Evolutionary conservation across 2,113 vertebrate species (phyloP), one percentile per base, ranked within the genome.

Genomic region (Burhinus oedicnemus): DNA sequence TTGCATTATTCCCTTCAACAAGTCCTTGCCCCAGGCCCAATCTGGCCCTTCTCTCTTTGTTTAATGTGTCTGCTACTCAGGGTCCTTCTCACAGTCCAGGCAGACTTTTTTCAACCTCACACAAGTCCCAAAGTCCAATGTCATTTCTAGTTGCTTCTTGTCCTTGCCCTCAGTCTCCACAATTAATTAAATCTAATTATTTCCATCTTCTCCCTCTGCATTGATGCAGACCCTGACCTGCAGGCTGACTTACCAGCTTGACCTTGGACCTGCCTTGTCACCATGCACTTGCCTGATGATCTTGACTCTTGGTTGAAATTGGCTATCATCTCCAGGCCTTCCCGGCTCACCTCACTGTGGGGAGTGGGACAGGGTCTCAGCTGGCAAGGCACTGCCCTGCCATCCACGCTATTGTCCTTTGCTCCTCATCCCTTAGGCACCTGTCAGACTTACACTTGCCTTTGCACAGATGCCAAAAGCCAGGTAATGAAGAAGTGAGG

Each of bases 281-380:
- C 29, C 29, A 49, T 42, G 42, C 29, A 49, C 13, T 49, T 42
- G 13, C 17, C n/a, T 60, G 38, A 38, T 45, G 14, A 60, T 19
- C 52, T 60, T 32, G 26, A 51, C 14, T 60, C 61, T 44, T 45
- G 22, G 32, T 14, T 68, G 34, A 54, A 76, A 90, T 8, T 34
- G 44, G 27, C 12, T 61, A 13, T 30, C 38, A 25, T 47, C 29
- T 55, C 34, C 47, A 69, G 20, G 47, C 19, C 15, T 44, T 38
- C 29, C 29, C 7, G 29, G 10, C 8, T 40, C 27, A 83, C 45
- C 45, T 76, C 23, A 42, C 19, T 15, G n/a, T 25, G n/a, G 22
- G 12, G 23, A 42, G 20, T 30, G 20, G 42, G 36, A 74, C 0
- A 1, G 12, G 8, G 22, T 13, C 16, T 11, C 9, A 4, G 38